Percentiles rank a stretch among this genome's conserved stretches.
These are phyloP conservation scores for Tribolium castaneum DNA, from an alignment of 1,140 invertebrate species.

Conservation along the genomic window DNA sequence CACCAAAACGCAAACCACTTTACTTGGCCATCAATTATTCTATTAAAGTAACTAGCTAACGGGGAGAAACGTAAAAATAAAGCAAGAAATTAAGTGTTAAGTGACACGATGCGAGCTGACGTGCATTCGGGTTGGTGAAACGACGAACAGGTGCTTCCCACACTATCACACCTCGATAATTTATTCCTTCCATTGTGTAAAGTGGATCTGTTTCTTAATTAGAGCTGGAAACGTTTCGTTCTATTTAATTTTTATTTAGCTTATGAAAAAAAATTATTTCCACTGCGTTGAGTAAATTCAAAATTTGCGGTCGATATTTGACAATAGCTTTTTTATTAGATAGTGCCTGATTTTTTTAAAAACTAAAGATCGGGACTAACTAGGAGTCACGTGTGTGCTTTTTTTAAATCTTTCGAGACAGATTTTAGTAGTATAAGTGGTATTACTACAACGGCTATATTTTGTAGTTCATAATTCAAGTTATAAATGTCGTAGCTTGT, in stretches of 20 bases:
- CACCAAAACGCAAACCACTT: background rate
- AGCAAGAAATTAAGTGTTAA: conserved; percentile 26
- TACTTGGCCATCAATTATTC: conserved; percentile 7
- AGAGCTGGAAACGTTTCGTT: background rate
- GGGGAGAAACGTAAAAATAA: conserved; percentile 5
- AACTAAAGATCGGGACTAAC: too few relatives aligned
- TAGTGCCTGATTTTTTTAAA: too few relatives aligned
- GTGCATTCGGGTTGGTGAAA: background rate
- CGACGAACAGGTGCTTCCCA: conserved; percentile 9
- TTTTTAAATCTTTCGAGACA: background rate
- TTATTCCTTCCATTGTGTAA: conserved; percentile 14
- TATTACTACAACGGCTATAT: background rate
- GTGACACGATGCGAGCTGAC: conserved; percentile 5
- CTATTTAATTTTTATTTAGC: too few relatives aligned
- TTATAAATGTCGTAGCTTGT: conserved; percentile 15
- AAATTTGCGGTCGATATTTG: too few relatives aligned
- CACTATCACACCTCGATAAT: conserved; percentile 12
- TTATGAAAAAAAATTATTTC: too few relatives aligned
- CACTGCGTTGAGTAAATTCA: too few relatives aligned
- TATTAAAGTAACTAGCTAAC: conserved; percentile 8
- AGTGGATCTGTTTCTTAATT: background rate
- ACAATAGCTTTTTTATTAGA: too few relatives aligned
- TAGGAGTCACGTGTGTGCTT: too few relatives aligned
- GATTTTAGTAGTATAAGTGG: background rate
- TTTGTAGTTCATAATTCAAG: background rate